phyloP scores from a whole-genome alignment of 2,113 vertebrate species.

The Fregata magnificens region DNA sequence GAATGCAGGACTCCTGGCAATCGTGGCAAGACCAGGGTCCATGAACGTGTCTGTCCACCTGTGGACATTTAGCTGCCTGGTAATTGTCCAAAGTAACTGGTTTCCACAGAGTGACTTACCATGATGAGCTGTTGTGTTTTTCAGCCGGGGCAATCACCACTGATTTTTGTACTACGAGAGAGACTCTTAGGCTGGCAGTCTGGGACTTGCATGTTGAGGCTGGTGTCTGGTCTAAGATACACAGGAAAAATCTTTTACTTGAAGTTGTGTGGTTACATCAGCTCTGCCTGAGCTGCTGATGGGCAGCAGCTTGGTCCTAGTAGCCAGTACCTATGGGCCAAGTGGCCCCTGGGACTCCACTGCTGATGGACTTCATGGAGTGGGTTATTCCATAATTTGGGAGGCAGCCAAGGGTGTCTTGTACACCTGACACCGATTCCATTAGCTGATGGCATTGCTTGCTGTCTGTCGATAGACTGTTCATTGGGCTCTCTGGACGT shows the following conservation, averaged over 20 bases:
- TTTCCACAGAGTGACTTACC: background rate
- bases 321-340: background rate
- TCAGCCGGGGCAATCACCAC: background rate
- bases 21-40: background rate
- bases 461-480: background rate
- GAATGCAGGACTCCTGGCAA: fast-evolving
- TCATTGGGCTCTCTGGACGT: fast-evolving
- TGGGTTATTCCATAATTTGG: background rate
- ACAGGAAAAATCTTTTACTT: background rate
- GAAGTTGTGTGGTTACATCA: background rate
- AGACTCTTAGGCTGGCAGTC: background rate
- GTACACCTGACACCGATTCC: background rate
- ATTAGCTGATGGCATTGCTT: background rate
- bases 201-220: background rate
- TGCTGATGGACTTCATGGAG: background rate
- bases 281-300: background rate
- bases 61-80: background rate
- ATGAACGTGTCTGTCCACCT: background rate
- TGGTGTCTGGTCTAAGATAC: background rate
- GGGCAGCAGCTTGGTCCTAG: background rate
- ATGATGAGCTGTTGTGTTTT: background rate
- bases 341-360: fast-evolving
- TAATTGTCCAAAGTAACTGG: fast-evolving
- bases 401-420: background rate
- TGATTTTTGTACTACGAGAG: background rate